Conservation (phyloP, 1,140 invertebrate genomes). For the Oedothorax gibbosus region DNA sequence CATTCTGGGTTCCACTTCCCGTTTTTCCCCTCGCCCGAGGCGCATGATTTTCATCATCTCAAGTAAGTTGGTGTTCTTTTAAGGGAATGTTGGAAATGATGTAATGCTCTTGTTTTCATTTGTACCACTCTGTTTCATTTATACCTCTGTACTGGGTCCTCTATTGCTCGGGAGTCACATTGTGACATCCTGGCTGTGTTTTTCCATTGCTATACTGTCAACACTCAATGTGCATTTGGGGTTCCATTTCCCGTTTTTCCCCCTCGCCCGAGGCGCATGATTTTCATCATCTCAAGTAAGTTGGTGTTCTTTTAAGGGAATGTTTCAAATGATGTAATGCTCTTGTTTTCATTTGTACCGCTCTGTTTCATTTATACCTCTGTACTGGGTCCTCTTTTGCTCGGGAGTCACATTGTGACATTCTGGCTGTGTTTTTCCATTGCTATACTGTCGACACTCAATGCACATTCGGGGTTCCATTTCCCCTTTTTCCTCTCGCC, state of each 20-base stretch:
- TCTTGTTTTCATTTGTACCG: too few species aligned
- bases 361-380: too few species aligned
- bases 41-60: slow-evolving; percentile 90
- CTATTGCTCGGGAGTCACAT: slow-evolving; percentile 85
- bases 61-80: slow-evolving; percentile 75
- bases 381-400: slow-evolving; percentile 77
- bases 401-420: slow-evolving; percentile 85
- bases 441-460: slow-evolving; percentile 83
- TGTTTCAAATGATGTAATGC: background rate
- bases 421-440: slow-evolving; percentile 86
- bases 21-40: slow-evolving; percentile 88
- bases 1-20: slow-evolving; percentile 92
- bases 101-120: background rate
- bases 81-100: background rate
- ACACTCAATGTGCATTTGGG: slow-evolving; percentile 89
- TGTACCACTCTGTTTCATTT: too few species aligned
- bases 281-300: slow-evolving; percentile 89
- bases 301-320: slow-evolving; percentile 33
- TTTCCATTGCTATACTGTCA: slow-evolving; percentile 80
- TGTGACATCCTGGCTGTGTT: slow-evolving; percentile 86
- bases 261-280: slow-evolving; percentile 92
- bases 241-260: slow-evolving; percentile 89
- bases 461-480: slow-evolving; percentile 90
- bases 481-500: slow-evolving; percentile 88
- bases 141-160: slow-evolving; percentile 73